Percentiles rank a stretch among this genome's conserved stretches.
Evolutionary conservation across 2,888 invertebrate genomes (phyloP).

Genomic region (Nineta flava): DNA sequence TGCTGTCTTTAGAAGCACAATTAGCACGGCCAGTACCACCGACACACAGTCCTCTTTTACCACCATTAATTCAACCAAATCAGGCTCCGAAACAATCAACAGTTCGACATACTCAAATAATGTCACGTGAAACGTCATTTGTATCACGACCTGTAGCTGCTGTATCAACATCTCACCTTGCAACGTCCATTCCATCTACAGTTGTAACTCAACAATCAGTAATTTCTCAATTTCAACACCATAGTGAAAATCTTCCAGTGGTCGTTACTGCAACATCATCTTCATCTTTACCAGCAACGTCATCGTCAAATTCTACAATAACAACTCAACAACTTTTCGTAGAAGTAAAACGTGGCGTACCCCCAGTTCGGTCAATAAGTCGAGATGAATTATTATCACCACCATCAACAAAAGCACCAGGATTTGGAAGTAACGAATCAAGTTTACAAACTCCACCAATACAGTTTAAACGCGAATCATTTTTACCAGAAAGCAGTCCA

Average conservation of each 20-base stretch:
- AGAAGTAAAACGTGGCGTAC: slow-evolving; percentile 28
- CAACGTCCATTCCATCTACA: slow-evolving; percentile 10
- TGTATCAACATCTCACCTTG: slow-evolving; percentile 9
- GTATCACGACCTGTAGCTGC: slow-evolving; percentile 30
- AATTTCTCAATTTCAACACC: slow-evolving; percentile 8
- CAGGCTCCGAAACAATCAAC: slow-evolving; percentile 17
- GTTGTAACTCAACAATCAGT: slow-evolving; percentile 10
- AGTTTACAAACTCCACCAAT: slow-evolving; percentile 27
- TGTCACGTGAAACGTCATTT: slow-evolving; percentile 38
- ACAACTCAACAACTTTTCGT: slow-evolving; percentile 23
- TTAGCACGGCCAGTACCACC: slow-evolving; percentile 55
- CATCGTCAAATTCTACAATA: slow-evolving; percentile 8
- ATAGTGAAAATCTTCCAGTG: slow-evolving; percentile 15
- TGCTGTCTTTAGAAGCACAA: slow-evolving; percentile 61
- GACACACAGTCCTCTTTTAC: slow-evolving; percentile 34
- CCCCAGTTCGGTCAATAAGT: slow-evolving; percentile 28
- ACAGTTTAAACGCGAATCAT: slow-evolving; percentile 38
- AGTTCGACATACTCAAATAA: slow-evolving; percentile 24
- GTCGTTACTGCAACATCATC: slow-evolving; percentile 19
- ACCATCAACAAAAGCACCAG: slow-evolving; percentile 19
- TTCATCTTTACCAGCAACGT: slow-evolving; percentile 15
- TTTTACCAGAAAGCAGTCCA: slow-evolving; percentile 30
- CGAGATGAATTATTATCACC: slow-evolving; percentile 28
- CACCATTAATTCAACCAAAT: slow-evolving; percentile 27
- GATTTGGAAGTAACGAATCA: slow-evolving; percentile 25